phyloP scores from a whole-genome alignment of 1,140 invertebrate genomes.

The Pogonognathellus flavescens region DNA sequence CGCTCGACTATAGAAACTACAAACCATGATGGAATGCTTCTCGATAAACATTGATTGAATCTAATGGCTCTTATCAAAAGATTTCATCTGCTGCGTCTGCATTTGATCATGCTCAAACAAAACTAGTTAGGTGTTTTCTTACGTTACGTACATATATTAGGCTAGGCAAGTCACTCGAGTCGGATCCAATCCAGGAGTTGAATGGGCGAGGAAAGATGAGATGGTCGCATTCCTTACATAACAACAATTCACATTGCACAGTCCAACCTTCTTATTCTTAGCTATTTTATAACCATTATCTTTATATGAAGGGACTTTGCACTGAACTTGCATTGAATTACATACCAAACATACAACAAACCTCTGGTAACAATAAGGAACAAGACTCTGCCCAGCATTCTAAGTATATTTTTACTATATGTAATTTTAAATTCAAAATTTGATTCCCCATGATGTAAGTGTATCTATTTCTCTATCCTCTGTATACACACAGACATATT shows the following conservation, averaged over 20 bases:
- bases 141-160: conserved; percentile 8
- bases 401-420: background rate
- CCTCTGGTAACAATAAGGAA: background rate
- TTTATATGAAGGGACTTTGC: background rate
- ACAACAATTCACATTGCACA: conserved; percentile 44
- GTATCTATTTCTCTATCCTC: too few species aligned
- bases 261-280: background rate
- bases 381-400: background rate
- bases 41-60: conserved; percentile 50
- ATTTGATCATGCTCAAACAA: background rate
- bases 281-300: background rate
- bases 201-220: conserved; percentile 66
- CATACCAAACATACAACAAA: background rate
- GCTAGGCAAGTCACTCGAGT: conserved; percentile 28
- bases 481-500: too few species aligned
- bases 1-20: background rate
- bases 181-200: conserved; percentile 51
- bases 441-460: too few species aligned
- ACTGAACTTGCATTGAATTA: conserved; percentile 41
- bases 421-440: too few species aligned
- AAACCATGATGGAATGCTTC: conserved; percentile 40
- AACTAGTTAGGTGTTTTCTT: conserved; percentile 2
- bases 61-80: conserved; percentile 42
- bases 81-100: conserved; percentile 49
- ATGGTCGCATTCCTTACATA: conserved; percentile 63